Base-by-base conservation (phyloP, 2,888 invertebrate genomes). In the Mesochorus sp. region DNA sequence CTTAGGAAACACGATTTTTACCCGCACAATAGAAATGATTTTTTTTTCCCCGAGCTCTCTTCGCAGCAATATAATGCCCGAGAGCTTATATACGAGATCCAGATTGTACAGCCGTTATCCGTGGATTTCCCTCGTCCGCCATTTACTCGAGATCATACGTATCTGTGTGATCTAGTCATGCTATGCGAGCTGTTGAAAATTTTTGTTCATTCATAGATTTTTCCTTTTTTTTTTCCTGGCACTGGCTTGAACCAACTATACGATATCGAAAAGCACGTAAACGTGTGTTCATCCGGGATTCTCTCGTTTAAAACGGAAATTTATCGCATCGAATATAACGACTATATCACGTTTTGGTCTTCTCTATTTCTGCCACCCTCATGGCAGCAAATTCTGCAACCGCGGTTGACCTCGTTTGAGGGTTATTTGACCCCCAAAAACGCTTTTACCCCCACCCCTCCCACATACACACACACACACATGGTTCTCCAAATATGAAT, bases 311-410 rank as follows among this genome's bases (percentile, higher is more conserved):
- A 83, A 81, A 80, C 75, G 57, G 72, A 79, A 82, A 81, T 82
- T 83, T 84, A 83, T 83, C 66, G 31, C 64, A 66, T n/a, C 81
- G 82, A 81, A 79, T 82, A n/a, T n/a, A 85, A 82, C 76, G 82
- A 82, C 79, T 61, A 77, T n/a, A n/a, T 77, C 79, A 62, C 77
- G 72, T 75, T 82, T 84, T 83, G 75, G 10, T 64, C 26, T 6
- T 37, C 44, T 53, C 59, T 51, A 26, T 37, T 44, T 24, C 24
- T 62, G n/a, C 37, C n/a, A 31, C 21, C 42, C 55, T 12, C 24
- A 44, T 51, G 37, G 28, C 42, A n/a, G 28, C 26, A 14, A 28
- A 61, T 51, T 68, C 26, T 34, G 55, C 44, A 51, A 64, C 39
- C 44, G 19, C 49, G 28, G n/a, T 37, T 24, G 37, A 53, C 78